Conservation (phyloP, 2,888 invertebrate species). For the Coelinius sp. region DNA sequence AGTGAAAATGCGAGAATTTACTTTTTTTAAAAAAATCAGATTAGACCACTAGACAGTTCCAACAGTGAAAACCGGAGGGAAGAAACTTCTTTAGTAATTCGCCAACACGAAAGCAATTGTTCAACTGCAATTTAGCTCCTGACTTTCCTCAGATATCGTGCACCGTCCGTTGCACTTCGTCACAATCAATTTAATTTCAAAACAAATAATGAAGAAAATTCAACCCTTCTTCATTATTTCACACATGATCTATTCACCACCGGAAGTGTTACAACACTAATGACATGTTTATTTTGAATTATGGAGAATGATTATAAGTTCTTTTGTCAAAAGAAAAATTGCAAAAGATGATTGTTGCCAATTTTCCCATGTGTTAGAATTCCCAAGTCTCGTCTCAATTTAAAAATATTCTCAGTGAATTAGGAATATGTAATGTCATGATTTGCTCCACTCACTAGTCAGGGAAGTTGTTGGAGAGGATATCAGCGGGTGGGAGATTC, state of each 20-base stretch:
- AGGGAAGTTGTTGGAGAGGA: not conserved
- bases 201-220: not conserved
- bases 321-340: not conserved
- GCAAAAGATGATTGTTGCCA: not conserved
- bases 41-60: not conserved
- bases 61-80: slow-evolving; percentile 3
- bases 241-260: not conserved
- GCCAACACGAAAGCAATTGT: slow-evolving; percentile 14
- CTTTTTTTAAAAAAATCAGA: not conserved
- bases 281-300: not conserved
- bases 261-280: not conserved
- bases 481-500: not conserved
- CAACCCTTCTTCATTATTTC: not conserved
- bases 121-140: slow-evolving; percentile 4
- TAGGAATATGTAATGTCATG: not conserved
- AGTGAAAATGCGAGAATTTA: not conserved
- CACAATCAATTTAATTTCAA: not conserved
- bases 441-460: not conserved
- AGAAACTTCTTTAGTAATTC: not conserved
- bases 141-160: not conserved
- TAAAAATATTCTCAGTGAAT: not conserved
- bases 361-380: not conserved
- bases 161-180: not conserved
- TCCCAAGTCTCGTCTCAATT: not conserved
- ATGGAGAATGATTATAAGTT: not conserved